These are phyloP conservation scores for Thereva unica DNA, from an alignment of 2,888 invertebrate species.

Conservation along the genomic window DNA sequence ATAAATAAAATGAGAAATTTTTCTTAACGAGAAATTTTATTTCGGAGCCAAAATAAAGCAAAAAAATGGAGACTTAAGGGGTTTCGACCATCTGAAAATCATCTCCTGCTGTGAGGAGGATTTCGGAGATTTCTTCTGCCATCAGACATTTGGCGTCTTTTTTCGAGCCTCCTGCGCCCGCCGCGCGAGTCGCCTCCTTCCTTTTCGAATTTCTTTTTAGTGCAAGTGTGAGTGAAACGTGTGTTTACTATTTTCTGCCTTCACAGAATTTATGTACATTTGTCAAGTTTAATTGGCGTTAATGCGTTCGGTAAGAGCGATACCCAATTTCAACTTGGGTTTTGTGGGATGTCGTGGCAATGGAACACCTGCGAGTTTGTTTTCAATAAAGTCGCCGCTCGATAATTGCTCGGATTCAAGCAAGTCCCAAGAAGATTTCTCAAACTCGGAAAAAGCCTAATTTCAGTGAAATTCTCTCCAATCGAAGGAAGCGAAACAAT, in stretches of 20 bases:
- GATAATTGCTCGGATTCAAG: background rate
- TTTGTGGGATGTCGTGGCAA: background rate
- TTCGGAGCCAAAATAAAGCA: slow-evolving; percentile 18
- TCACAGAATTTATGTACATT: slow-evolving; percentile 3
- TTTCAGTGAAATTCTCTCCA: too few relatives aligned
- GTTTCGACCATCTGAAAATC: slow-evolving; percentile 37
- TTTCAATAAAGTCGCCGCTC: background rate
- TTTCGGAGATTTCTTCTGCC: slow-evolving; percentile 32
- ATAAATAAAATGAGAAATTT: slow-evolving; percentile 21
- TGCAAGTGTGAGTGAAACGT: slow-evolving; percentile 21
- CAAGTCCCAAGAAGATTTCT: background rate
- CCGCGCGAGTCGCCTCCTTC: slow-evolving; percentile 1
- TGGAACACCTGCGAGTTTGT: background rate
- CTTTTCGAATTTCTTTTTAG: slow-evolving; percentile 29
- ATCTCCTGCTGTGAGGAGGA: slow-evolving; percentile 42
- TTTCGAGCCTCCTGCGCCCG: slow-evolving; percentile 1
- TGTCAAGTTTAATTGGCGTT: background rate
- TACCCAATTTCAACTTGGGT: background rate
- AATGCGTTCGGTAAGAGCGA: too few relatives aligned
- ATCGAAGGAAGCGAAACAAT: slow-evolving; percentile 2
- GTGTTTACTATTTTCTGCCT: slow-evolving; percentile 15
- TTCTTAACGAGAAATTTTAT: slow-evolving; percentile 33
- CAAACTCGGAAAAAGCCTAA: background rate
- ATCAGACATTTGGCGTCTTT: slow-evolving; percentile 30
- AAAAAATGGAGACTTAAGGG: slow-evolving; percentile 38